phyloP scores from a whole-genome alignment of 2,113 vertebrate species.

The Morone chrysops region DNA sequence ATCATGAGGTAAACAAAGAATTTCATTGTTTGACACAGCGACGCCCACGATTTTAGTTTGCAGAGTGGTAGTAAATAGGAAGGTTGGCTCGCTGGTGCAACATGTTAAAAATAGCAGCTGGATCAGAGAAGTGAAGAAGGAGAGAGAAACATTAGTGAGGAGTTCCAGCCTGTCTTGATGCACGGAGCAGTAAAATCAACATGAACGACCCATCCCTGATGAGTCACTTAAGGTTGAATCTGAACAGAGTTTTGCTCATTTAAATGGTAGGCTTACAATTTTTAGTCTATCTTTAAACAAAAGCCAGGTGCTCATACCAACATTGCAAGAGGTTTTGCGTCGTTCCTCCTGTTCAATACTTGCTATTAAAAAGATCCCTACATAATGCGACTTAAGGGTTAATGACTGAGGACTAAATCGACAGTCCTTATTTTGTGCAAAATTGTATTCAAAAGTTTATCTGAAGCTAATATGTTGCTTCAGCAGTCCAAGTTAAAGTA shows the following conservation, averaged over 20 bases:
- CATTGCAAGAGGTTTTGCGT: not conserved
- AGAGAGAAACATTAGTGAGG: constrained; percentile 57
- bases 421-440: not conserved
- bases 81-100: constrained; percentile 17
- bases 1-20: constrained; percentile 54
- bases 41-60: constrained; percentile 9
- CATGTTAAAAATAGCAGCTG: constrained; percentile 56
- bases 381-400: not conserved
- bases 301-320: no score
- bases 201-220: constrained; percentile 2
- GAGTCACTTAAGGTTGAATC: not conserved
- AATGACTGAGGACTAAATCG: not conserved
- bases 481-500: not conserved
- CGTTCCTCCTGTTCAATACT: not conserved
- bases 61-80: constrained; percentile 26
- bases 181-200: constrained; percentile 7
- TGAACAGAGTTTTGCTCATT: no score
- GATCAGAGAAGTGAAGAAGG: constrained; percentile 49
- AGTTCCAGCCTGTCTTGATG: constrained; percentile 33
- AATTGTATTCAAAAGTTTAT: not conserved
- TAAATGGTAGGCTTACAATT: no score
- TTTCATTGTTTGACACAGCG: constrained; percentile 21
- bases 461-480: not conserved
- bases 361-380: not conserved
- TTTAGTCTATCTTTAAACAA: not conserved